Conservation (phyloP, 2,888 invertebrate genomes). For the Rambutsinella grinnellia region DNA sequence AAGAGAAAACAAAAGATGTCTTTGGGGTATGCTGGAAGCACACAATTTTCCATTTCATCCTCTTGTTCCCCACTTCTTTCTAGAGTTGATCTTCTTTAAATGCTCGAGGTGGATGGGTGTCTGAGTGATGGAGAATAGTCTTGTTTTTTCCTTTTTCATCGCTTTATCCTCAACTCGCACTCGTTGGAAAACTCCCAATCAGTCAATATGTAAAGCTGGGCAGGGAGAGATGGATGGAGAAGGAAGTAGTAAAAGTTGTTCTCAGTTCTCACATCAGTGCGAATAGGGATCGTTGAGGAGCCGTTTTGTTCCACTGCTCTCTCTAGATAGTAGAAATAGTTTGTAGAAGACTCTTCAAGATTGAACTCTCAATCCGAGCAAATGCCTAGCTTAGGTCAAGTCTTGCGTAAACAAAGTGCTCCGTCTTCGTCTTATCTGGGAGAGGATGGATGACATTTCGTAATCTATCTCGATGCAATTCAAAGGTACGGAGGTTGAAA, state of each 20-base stretch:
- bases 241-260: neutral
- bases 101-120: neutral
- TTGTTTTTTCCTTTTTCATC: neutral
- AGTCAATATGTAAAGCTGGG: neutral
- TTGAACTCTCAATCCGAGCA: constrained; percentile 15
- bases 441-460: constrained; percentile 8
- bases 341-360: constrained; percentile 1
- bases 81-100: neutral
- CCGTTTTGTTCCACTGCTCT: neutral
- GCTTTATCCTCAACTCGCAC: neutral
- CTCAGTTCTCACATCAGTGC: too few relatives aligned
- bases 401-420: constrained; percentile 24
- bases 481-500: too few relatives aligned
- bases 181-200: neutral
- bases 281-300: neutral
- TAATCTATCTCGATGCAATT: constrained; percentile 10
- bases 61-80: neutral
- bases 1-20: neutral
- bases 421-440: constrained; percentile 24
- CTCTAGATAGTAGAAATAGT: neutral
- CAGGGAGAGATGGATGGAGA: neutral
- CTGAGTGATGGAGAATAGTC: neutral
- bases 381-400: constrained; percentile 10
- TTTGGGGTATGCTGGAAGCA: neutral
- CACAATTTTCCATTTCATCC: neutral